Evolutionary conservation across 37 sponge, comb jelly and placozoan species (phyloP).

Genomic region (Beroe ovata): DNA sequence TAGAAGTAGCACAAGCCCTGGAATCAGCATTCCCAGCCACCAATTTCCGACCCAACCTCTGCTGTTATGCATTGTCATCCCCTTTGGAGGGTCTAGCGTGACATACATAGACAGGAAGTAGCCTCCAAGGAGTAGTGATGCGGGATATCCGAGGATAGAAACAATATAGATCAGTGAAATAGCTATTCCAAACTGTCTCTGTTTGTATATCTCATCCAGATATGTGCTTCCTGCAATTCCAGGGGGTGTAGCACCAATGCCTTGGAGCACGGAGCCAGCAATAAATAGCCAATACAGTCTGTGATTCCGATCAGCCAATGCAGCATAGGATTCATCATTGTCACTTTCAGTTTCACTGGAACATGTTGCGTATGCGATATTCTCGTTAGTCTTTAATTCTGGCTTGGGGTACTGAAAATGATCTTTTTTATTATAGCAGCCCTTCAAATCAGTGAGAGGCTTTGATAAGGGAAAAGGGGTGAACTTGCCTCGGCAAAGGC

Average conservation of each 20-base stretch:
- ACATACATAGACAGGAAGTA: constrained; percentile 16
- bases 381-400: background rate
- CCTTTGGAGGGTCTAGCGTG: constrained; percentile 16
- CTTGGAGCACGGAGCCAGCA: background rate
- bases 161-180: constrained; percentile 39
- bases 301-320: background rate
- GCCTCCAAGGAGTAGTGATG: background rate
- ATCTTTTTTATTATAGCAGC: background rate
- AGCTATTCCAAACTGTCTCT: constrained; percentile 47
- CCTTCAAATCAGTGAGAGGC: too few species aligned
- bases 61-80: background rate
- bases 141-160: constrained; percentile 14
- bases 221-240: constrained; percentile 49
- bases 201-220: constrained; percentile 38
- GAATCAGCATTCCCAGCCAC: constrained; percentile 61
- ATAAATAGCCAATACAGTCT: background rate
- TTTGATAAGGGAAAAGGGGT: too few species aligned
- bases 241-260: constrained; percentile 35
- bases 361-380: background rate
- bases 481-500: constrained; percentile 36
- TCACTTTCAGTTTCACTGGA: background rate
- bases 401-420: background rate
- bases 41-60: constrained; percentile 32
- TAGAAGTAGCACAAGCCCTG: background rate
- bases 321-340: background rate